Evolutionary conservation across 2,113 vertebrate species (phyloP).

Genomic region (Motacilla tschutschensis): DNA sequence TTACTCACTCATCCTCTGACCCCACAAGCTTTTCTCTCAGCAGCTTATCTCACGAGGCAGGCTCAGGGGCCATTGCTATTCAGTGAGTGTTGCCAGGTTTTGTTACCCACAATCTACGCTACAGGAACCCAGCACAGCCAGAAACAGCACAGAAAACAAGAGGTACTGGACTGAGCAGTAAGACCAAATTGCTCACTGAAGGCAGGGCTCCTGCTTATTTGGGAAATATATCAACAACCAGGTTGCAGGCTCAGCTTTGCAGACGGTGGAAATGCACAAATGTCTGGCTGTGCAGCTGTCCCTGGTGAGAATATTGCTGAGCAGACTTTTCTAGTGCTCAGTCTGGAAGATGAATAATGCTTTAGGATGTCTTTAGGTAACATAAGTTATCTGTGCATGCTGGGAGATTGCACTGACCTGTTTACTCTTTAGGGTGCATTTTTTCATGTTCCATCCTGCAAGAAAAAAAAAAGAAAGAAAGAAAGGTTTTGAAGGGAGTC

Average conservation of each 20-base stretch:
- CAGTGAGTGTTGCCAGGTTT: background rate
- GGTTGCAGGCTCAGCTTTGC: background rate
- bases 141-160: background rate
- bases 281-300: background rate
- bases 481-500: background rate
- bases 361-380: background rate
- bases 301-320: background rate
- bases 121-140: background rate
- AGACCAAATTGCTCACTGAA: conserved; percentile 1
- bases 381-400: background rate
- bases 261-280: background rate
- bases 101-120: background rate
- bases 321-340: background rate
- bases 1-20: background rate
- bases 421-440: background rate
- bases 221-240: background rate
- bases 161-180: background rate
- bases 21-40: background rate
- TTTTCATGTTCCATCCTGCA: background rate
- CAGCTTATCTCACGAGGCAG: background rate
- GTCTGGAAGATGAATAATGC: background rate
- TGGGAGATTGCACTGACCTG: background rate
- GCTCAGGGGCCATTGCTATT: background rate
- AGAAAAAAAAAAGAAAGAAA: background rate
- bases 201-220: background rate